phyloP scores from a whole-genome alignment of 2,113 vertebrate genomes.

The Meriones unguiculatus region DNA sequence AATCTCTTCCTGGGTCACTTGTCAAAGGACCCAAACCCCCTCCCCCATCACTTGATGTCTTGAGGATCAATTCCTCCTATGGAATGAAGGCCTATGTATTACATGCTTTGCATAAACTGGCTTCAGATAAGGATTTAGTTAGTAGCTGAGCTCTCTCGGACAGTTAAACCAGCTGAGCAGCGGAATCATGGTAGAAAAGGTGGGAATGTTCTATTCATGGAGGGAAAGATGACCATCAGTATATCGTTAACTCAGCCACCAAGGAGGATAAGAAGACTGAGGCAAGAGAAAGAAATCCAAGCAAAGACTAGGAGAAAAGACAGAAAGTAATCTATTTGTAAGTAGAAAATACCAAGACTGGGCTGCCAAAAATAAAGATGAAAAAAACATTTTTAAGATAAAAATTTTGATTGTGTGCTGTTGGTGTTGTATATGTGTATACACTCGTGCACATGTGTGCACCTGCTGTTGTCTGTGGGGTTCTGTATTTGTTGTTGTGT shows the following conservation, averaged over 20 bases:
- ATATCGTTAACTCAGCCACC: not conserved
- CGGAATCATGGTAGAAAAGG: not conserved
- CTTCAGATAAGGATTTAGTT: not conserved
- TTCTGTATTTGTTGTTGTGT: not conserved
- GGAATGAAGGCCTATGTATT: not conserved
- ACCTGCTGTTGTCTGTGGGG: not conserved
- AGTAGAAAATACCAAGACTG: not conserved
- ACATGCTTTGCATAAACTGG: not conserved
- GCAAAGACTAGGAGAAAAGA: not conserved
- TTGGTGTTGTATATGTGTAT: not conserved
- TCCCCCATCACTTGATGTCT: not conserved
- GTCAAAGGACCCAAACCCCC: not conserved
- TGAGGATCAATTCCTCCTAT: not conserved
- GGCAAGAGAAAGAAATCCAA: not conserved
- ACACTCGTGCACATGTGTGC: too few relatives aligned
- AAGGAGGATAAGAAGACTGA: not conserved
- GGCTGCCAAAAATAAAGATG: not conserved
- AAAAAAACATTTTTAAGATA: too few relatives aligned
- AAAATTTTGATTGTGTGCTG: not conserved
- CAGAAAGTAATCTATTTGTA: not conserved
- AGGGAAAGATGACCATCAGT: not conserved
- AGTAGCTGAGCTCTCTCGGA: not conserved
- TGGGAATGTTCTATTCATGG: not conserved
- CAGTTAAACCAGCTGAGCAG: not conserved
- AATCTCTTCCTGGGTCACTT: not conserved